Evolutionary conservation across 37 sponge, comb jelly and placozoan species (phyloP), one percentile per base, ranked within the genome.

Genomic region (Hormiphora californensis): DNA sequence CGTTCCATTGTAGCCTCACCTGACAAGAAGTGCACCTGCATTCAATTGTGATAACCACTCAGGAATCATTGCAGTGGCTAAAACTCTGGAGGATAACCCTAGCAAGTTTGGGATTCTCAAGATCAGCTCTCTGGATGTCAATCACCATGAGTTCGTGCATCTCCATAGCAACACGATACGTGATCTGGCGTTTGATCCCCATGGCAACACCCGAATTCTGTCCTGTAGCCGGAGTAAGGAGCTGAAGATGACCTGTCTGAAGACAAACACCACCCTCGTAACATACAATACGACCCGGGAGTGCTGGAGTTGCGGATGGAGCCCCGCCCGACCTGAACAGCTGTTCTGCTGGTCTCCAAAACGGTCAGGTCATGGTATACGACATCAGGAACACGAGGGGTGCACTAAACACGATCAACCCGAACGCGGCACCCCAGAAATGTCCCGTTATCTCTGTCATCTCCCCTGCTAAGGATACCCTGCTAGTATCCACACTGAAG

Each of bases 291-390:
- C 81, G 40, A 7, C 32, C 0, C 40, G 23, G 23, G 81, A 73
- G 5, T 73, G 81, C 23, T 73, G 81, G 81, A 73, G 81, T 41
- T 73, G 81, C 43, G 39, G 81, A n/a, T 73, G 81, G 81, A 73
- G 81, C 49, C 49, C 9, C 4, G 43, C 36, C 5, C 40, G 43
- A 4, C 12, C 17, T 7, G 19, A 41, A n/a, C 81, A 73, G 21
- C 17, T 73, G 43, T 73, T 36, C 23, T 73, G 81, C n/a, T 73
- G 81, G 81, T 23, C 81, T 73, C 3, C 43, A 73, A 32, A 73
- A 73, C 22, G 81, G 81, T 1, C 49, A 73, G 43, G 81, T 73
- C 2, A 32, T 73, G 81, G 19, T 73, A 3, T 73, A 44, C 23
- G 81, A 73, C 25, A 73, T 73, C 27, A 39, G 81, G 12, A 73